Percentiles rank a stretch among this genome's conserved stretches.
These are phyloP conservation scores for Helobdella robusta DNA, from an alignment of 2,888 invertebrate species.

Conservation along the genomic window DNA sequence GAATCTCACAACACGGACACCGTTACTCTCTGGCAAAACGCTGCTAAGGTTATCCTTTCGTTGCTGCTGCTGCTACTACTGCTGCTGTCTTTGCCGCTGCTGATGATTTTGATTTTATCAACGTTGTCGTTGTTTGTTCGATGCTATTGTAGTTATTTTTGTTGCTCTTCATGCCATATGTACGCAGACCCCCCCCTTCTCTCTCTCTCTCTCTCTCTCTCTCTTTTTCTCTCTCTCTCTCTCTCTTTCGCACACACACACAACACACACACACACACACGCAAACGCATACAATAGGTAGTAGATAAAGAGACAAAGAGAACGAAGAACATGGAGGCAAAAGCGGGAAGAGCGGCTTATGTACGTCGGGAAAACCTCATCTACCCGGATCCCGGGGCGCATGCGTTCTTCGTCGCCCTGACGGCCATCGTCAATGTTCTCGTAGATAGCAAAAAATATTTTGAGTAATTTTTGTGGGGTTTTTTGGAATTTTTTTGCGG, in stretches of 20 bases:
- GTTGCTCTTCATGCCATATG: background rate
- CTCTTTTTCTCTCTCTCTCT: background rate
- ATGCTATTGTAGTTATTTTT: no score
- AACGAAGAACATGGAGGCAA: slow-evolving; percentile 51
- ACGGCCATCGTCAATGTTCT: slow-evolving; percentile 46
- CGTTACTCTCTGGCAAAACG: slow-evolving; percentile 14
- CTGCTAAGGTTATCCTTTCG: slow-evolving; percentile 11
- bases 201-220: background rate
- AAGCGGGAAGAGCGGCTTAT: slow-evolving; percentile 66
- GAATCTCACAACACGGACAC: background rate
- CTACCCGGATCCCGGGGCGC: slow-evolving; percentile 64
- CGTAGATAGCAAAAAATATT: slow-evolving; percentile 4
- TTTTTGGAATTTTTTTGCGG: no score
- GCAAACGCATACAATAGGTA: slow-evolving; percentile 37
- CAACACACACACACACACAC: background rate
- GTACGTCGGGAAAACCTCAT: slow-evolving; percentile 53
- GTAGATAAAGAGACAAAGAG: slow-evolving; percentile 45
- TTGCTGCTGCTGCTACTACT: no score
- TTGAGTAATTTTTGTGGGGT: no score
- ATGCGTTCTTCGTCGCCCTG: slow-evolving; percentile 59
- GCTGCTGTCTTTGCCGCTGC: no score
- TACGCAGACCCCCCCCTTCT: background rate
- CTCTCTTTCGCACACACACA: background rate
- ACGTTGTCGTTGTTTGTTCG: no score
- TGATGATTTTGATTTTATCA: no score